Conservation (phyloP, 1,140 invertebrate species). For the Thaumatotibia leucotreta region DNA sequence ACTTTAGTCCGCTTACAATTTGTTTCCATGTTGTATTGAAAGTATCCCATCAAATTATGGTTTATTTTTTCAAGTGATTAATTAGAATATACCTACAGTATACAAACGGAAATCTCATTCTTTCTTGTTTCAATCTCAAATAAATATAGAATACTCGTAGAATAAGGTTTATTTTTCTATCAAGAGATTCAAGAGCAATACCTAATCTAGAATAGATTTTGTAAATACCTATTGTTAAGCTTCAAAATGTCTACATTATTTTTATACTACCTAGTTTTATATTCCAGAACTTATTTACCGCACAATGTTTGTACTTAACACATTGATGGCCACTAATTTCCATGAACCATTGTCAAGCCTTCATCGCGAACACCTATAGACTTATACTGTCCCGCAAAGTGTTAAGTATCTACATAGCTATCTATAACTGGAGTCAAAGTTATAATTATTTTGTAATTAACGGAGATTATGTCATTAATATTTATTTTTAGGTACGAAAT, state of each 20-base stretch:
- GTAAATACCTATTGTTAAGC: not conserved
- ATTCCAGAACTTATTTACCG: not conserved
- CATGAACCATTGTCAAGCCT: too few species aligned
- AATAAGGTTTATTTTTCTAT: not conserved
- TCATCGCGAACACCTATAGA: too few species aligned
- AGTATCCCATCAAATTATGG: too few species aligned
- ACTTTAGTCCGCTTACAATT: too few species aligned
- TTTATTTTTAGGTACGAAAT: constrained; percentile 7
- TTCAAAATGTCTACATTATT: not conserved
- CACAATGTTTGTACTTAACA: too few species aligned
- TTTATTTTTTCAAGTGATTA: too few species aligned
- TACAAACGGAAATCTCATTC: too few species aligned
- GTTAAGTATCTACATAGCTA: too few species aligned
- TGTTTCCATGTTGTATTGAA: too few species aligned
- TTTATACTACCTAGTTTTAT: not conserved
- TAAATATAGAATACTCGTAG: not conserved
- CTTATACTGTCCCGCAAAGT: too few species aligned
- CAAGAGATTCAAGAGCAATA: not conserved
- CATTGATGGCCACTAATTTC: too few species aligned
- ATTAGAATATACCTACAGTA: too few species aligned
- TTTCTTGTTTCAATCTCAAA: not conserved
- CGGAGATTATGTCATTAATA: not conserved
- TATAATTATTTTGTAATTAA: not conserved
- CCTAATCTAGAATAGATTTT: not conserved
- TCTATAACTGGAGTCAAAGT: constrained; percentile 4